phyloP scores from a whole-genome alignment of 2,113 vertebrate genomes.

The Panthera leo region DNA sequence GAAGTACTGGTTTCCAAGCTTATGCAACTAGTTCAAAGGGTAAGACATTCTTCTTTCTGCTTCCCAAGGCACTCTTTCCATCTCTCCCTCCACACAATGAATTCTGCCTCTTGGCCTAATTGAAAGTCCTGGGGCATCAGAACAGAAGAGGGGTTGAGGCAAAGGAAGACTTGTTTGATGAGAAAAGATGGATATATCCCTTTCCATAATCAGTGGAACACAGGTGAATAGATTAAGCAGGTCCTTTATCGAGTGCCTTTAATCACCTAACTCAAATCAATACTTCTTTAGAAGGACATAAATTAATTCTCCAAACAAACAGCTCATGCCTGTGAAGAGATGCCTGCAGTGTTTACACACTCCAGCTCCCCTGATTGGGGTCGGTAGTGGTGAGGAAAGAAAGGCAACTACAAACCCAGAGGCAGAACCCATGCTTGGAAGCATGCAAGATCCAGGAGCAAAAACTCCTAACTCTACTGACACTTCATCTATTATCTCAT shows the following conservation, averaged over 20 bases:
- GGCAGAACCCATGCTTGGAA: not conserved
- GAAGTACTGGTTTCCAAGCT: not conserved
- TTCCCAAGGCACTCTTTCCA: not conserved
- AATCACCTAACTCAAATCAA: conserved; percentile 80
- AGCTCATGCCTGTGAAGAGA: conserved; percentile 58
- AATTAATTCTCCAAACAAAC: conserved; percentile 79
- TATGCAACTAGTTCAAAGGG: not conserved
- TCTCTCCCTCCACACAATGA: not conserved
- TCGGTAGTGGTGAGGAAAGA: conserved; percentile 15
- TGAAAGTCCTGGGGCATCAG: conserved; percentile 45
- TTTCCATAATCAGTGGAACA: conserved; percentile 73
- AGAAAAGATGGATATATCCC: conserved; percentile 70
- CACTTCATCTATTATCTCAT: not conserved
- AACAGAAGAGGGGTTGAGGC: conserved; percentile 29
- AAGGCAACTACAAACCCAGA: conserved; percentile 20
- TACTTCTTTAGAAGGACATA: conserved; percentile 72
- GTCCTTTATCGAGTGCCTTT: conserved; percentile 76
- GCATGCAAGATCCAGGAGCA: not conserved
- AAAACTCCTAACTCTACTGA: not conserved
- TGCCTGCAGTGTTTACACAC: conserved; percentile 56
- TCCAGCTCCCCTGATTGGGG: not conserved
- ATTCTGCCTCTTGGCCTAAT: conserved; percentile 48
- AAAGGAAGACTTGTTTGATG: conserved; percentile 61
- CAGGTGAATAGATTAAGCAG: conserved; percentile 72
- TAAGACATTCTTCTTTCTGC: not conserved